These are phyloP conservation scores for Centropus bengalensis DNA, from an alignment of 2,113 vertebrate genomes.

Conservation along the genomic window DNA sequence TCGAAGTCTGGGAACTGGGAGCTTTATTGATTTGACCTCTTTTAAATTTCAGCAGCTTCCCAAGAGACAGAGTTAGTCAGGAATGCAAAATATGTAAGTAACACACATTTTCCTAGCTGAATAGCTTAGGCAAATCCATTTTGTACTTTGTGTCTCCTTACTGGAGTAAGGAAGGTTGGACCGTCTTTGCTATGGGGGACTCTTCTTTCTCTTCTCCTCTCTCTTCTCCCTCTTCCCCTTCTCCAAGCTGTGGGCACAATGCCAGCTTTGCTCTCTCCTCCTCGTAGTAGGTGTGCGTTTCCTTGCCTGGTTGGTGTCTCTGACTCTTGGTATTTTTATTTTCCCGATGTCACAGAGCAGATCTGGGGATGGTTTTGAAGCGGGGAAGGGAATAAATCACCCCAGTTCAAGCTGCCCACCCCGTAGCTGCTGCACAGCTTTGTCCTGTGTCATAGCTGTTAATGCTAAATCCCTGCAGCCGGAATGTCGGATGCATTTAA, in stretches of 20 bases:
- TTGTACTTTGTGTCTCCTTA: constrained; percentile 59
- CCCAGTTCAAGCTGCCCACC: background rate
- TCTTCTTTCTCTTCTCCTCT: constrained; percentile 57
- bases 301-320: constrained; percentile 78
- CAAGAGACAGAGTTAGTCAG: constrained; percentile 75
- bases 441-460: background rate
- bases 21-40: constrained; percentile 72
- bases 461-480: background rate
- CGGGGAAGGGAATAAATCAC: background rate
- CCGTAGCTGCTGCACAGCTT: background rate
- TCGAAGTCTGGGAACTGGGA: constrained; percentile 36
- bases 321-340: constrained; percentile 21
- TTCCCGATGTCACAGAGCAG: background rate
- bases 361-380: background rate
- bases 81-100: constrained; percentile 62
- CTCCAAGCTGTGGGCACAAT: constrained; percentile 67
- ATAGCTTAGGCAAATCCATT: constrained; percentile 59
- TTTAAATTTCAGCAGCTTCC: constrained; percentile 74
- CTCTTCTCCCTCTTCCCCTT: constrained; percentile 27
- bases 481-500: constrained; percentile 3
- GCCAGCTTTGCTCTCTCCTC: constrained; percentile 68
- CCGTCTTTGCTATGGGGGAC: constrained; percentile 73
- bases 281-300: constrained; percentile 74
- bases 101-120: constrained; percentile 63
- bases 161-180: constrained; percentile 65